Conservation (phyloP, 2,888 invertebrate species). For the Callyntrura sp. region DNA sequence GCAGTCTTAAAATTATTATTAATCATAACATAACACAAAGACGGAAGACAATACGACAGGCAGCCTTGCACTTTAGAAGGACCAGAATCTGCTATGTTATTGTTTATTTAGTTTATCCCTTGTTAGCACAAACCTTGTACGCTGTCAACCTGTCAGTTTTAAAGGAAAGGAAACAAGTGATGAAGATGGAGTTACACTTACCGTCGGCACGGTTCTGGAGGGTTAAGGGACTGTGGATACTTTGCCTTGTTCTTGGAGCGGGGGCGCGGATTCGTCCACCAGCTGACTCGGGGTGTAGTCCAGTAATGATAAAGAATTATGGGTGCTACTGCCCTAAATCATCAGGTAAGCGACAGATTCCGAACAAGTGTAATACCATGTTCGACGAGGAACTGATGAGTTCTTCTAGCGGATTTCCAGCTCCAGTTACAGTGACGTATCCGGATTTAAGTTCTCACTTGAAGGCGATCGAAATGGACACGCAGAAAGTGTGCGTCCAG, state of each 20-base stretch:
- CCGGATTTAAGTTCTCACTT: not conserved
- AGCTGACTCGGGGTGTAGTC: constrained; percentile 22
- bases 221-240: not conserved
- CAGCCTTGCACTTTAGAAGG: too few species aligned
- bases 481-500: not conserved
- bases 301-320: constrained; percentile 39
- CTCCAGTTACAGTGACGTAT: constrained; percentile 5
- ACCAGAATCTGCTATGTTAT: not conserved
- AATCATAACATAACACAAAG: constrained; percentile 21
- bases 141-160: constrained; percentile 44
- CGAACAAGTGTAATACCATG: constrained; percentile 9
- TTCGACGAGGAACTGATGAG: constrained; percentile 46
- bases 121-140: constrained; percentile 18
- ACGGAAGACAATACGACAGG: too few species aligned
- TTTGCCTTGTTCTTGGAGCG: not conserved
- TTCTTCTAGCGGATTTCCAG: constrained; percentile 11
- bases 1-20: constrained; percentile 9
- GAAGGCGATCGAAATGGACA: constrained; percentile 9
- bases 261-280: not conserved
- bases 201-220: not conserved
- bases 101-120: not conserved
- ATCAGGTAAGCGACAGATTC: not conserved
- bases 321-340: constrained; percentile 48
- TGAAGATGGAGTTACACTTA: not conserved
- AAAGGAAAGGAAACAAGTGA: not conserved